Evolutionary conservation across 2,113 vertebrate species (phyloP).

Genomic region (Neolamprologus variostigma): DNA sequence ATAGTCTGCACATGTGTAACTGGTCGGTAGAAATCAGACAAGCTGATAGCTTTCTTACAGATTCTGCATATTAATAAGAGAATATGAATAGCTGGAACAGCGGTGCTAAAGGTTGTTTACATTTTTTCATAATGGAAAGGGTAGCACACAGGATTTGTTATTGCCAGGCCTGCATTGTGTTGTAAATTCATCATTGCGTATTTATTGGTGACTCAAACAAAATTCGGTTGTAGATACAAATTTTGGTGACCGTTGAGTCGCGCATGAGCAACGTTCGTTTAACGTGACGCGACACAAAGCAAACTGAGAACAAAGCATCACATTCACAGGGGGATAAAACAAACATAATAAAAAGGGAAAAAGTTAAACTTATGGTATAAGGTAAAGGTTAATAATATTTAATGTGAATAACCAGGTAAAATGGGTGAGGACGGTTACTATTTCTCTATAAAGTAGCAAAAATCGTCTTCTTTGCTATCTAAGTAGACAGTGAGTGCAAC

Average conservation of each 20-base stretch:
- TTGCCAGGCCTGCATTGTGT: not conserved
- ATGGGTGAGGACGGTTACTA: not conserved
- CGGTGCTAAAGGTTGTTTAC: not conserved
- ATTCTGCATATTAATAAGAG: not conserved
- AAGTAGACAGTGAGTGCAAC: not conserved
- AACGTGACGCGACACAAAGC: not conserved
- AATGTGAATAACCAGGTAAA: not conserved
- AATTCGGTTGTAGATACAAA: not conserved
- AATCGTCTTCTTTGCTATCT: fast-evolving
- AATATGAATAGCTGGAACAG: not conserved
- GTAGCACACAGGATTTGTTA: not conserved
- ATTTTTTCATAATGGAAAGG: not conserved
- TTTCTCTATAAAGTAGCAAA: not conserved
- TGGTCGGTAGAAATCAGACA: not conserved
- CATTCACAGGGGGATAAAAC: not conserved
- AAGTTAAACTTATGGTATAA: not conserved
- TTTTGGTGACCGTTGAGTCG: fast-evolving
- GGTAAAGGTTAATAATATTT: not conserved
- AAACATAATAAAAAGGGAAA: not conserved
- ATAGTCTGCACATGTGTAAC: not conserved
- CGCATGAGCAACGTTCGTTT: not conserved
- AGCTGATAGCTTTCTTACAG: not conserved
- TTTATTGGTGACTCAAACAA: not conserved
- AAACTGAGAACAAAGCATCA: not conserved
- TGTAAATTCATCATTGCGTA: not conserved